phyloP scores from a whole-genome alignment of 2,113 vertebrate species.

The Crotalus viridis region DNA sequence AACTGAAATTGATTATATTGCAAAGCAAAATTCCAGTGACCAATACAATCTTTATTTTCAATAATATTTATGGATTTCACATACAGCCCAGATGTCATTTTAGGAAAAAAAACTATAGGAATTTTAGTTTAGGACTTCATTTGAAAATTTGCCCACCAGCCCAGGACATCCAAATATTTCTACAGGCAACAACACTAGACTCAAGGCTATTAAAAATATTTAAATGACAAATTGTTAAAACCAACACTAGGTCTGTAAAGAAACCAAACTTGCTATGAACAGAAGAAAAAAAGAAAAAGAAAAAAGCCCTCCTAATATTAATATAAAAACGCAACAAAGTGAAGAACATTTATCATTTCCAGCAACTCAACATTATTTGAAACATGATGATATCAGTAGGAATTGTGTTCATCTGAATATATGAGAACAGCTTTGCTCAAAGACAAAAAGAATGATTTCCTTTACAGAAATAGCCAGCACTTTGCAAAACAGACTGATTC shows the following conservation, averaged over 20 bases:
- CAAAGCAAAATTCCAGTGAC: background rate
- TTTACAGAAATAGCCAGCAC: background rate
- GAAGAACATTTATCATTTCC: slow-evolving; percentile 43
- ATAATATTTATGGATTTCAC: background rate
- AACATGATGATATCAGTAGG: slow-evolving; percentile 28
- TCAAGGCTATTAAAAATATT: background rate
- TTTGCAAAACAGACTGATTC: background rate
- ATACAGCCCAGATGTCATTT: background rate
- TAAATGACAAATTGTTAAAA: background rate
- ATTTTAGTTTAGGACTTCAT: background rate
- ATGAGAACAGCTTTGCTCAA: background rate
- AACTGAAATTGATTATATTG: background rate
- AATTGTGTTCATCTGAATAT: background rate
- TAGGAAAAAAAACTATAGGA: background rate
- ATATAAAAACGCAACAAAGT: slow-evolving; percentile 15
- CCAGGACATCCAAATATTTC: background rate
- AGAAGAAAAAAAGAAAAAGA: background rate
- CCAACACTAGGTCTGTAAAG: background rate
- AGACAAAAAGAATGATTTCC: background rate
- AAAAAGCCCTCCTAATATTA: background rate
- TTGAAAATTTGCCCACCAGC: background rate
- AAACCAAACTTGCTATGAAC: background rate
- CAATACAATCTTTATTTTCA: background rate
- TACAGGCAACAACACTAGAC: background rate
- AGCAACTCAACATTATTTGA: background rate